phyloP scores from a whole-genome alignment of 2,797 vertebrate species.

The Eurystomus glaucurus region DNA sequence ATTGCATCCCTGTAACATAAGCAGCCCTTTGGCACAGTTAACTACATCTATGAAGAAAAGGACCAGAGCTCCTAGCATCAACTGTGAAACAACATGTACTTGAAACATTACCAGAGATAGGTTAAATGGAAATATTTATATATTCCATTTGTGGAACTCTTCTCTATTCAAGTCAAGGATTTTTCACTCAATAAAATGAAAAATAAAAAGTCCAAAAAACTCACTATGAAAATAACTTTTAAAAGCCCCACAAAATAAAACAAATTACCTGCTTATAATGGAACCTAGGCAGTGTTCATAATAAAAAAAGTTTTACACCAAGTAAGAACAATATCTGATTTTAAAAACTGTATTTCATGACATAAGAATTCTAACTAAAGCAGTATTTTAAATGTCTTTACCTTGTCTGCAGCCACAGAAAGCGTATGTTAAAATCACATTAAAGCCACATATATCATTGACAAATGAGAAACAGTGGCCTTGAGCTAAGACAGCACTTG shows the following conservation, averaged over 20 bases:
- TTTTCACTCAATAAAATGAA: background rate
- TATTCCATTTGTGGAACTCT: background rate
- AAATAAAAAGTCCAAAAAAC: background rate
- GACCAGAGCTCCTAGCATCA: background rate
- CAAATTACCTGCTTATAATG: background rate
- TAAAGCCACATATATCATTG: background rate
- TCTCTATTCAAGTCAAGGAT: background rate
- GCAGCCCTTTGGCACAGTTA: background rate
- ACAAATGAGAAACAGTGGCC: background rate
- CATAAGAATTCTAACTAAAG: background rate
- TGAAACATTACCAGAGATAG: background rate
- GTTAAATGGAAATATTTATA: constrained; percentile 10
- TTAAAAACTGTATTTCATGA: background rate
- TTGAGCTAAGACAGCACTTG: background rate
- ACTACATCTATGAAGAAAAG: constrained; percentile 1
- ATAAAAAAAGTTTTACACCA: background rate
- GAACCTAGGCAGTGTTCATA: background rate
- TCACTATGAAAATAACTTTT: background rate
- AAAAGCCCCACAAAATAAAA: background rate
- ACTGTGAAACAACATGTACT: background rate
- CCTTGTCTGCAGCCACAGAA: background rate
- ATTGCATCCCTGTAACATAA: background rate
- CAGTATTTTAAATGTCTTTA: background rate
- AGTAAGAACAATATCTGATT: background rate
- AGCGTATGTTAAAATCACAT: background rate